Percentiles rank a stretch among this genome's conserved stretches.
These are phyloP conservation scores for Labeo calbasu DNA, from an alignment of 2,797 vertebrate species.

Conservation along the genomic window DNA sequence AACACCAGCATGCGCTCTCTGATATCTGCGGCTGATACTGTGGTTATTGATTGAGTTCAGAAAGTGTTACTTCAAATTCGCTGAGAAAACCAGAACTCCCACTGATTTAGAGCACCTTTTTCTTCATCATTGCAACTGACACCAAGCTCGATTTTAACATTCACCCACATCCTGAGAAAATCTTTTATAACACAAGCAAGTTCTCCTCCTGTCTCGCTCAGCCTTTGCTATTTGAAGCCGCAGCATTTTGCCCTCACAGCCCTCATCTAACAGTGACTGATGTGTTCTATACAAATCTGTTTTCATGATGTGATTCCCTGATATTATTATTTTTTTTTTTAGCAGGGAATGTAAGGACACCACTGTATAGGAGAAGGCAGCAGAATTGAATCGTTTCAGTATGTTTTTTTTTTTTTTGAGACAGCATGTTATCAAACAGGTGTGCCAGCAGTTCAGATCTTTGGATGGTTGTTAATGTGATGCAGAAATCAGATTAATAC, in stretches of 20 bases:
- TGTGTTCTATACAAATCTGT: constrained; percentile 19
- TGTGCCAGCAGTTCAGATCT: neutral
- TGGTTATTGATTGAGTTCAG: constrained; percentile 43
- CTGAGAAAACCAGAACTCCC: constrained; percentile 7
- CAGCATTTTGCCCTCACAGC: constrained; percentile 34
- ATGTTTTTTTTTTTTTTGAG: neutral
- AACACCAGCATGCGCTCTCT: constrained; percentile 30
- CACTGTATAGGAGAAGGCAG: neutral
- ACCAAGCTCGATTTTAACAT: neutral
- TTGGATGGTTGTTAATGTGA: neutral
- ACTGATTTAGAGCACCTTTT: constrained; percentile 30
- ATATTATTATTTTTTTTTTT: constrained; percentile 3
- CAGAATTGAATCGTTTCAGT: constrained; percentile 1
- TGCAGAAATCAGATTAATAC: neutral
- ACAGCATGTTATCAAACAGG: neutral
- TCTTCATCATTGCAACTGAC: constrained; percentile 21
- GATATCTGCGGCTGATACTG: constrained; percentile 12
- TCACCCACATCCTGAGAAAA: constrained; percentile 25
- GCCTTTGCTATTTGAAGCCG: constrained; percentile 15
- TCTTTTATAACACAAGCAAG: constrained; percentile 20
- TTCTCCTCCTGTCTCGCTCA: constrained; percentile 15
- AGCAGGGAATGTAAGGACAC: neutral
- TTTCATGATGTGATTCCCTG: constrained; percentile 41
- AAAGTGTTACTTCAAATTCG: constrained; percentile 12
- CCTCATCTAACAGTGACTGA: constrained; percentile 53